These are phyloP conservation scores for Mactra quadrangularis DNA, from an alignment of 1,140 invertebrate species.

Conservation along the genomic window DNA sequence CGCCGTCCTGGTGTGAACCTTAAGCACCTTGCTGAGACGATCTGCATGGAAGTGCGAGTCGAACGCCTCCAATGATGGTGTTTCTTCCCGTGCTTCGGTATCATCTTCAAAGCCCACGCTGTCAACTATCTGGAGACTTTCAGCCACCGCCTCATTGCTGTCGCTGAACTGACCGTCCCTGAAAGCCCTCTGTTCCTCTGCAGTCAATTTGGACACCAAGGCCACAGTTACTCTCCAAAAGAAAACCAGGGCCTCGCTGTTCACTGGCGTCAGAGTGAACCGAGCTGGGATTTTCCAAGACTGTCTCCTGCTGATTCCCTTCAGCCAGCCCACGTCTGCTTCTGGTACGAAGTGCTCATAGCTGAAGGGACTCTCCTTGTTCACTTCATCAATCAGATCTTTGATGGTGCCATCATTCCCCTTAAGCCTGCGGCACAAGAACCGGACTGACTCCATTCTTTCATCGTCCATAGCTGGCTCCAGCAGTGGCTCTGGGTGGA, in stretches of 20 bases:
- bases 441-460: not conserved
- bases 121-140: not conserved
- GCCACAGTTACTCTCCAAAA: not conserved
- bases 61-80: not conserved
- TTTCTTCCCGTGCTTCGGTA: not conserved
- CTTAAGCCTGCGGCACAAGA: not conserved
- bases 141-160: not conserved
- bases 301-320: not conserved
- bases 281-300: not conserved
- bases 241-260: constrained; percentile 12
- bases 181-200: not conserved
- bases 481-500: not conserved
- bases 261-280: not conserved
- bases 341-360: not conserved
- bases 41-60: constrained; percentile 26
- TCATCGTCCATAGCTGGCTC: not conserved
- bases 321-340: not conserved
- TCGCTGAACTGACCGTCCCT: not conserved
- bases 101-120: constrained; percentile 6
- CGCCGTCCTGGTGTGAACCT: constrained; percentile 9
- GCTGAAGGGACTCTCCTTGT: not conserved
- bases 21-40: constrained; percentile 5
- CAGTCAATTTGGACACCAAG: not conserved
- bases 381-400: not conserved
- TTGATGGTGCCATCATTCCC: not conserved